Evolutionary conservation across 2,888 invertebrate genomes (phyloP).

Genomic region (Drosophila mulleri): DNA sequence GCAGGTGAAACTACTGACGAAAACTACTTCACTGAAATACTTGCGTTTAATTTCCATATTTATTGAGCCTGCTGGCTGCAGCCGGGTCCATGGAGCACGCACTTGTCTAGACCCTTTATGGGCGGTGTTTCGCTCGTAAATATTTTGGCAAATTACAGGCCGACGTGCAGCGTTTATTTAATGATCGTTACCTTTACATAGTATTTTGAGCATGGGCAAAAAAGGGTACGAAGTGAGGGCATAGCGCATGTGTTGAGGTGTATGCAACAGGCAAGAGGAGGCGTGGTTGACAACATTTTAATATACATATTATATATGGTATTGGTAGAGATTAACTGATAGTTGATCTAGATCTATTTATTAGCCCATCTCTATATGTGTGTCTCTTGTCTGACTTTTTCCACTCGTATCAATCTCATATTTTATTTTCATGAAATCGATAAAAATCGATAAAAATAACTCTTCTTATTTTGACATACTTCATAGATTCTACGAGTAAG

Average conservation of each 20-base stretch:
- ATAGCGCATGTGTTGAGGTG: neutral
- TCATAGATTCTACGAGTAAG: neutral
- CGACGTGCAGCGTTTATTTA: constrained; percentile 63
- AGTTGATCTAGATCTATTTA: too few species aligned
- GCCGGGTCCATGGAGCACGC: constrained; percentile 24
- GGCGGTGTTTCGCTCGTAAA: constrained; percentile 72
- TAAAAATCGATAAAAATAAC: neutral
- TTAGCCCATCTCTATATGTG: neutral
- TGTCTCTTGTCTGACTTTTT: neutral
- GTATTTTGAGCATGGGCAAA: neutral
- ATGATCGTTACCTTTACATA: constrained; percentile 26
- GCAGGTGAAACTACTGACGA: constrained; percentile 12
- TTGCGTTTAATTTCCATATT: constrained; percentile 64
- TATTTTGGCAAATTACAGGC: constrained; percentile 74
- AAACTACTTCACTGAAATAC: constrained; percentile 21
- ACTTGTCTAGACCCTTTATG: constrained; percentile 51
- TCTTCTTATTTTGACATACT: neutral
- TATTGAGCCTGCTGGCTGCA: constrained; percentile 47
- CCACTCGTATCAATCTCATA: neutral
- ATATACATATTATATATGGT: neutral
- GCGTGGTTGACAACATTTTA: too few species aligned
- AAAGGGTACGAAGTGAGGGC: neutral
- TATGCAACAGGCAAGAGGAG: neutral
- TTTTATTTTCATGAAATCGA: neutral
- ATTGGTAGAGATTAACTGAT: neutral